Conservation (phyloP, 2,797 vertebrate species). For the Mastacembelus armatus region DNA sequence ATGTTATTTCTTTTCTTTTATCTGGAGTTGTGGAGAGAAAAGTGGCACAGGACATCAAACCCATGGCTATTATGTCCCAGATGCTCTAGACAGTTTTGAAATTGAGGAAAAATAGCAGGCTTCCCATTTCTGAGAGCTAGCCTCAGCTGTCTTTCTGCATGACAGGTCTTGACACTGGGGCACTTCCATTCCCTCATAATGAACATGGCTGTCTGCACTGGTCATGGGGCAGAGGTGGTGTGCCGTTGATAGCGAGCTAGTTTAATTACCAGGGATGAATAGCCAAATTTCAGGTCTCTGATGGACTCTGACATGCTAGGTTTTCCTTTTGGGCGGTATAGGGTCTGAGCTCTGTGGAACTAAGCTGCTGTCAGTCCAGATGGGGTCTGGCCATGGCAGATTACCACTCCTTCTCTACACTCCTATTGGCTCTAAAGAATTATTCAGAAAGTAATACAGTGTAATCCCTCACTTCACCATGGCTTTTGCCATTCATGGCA, state of each 20-base stretch:
- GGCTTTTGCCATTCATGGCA: slow-evolving; percentile 65
- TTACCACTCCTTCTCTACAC: slow-evolving; percentile 69
- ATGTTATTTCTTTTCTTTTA: slow-evolving; percentile 50
- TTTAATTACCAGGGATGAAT: slow-evolving; percentile 81
- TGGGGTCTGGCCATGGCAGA: slow-evolving; percentile 75
- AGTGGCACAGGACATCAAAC: slow-evolving; percentile 66
- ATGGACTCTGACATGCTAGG: slow-evolving; percentile 78
- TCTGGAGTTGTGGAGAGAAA: slow-evolving; percentile 37
- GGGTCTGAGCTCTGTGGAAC: slow-evolving; percentile 70
- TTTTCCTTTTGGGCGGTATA: slow-evolving; percentile 69
- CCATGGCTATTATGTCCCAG: slow-evolving; percentile 66
- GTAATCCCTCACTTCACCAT: slow-evolving; percentile 72
- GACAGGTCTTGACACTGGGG: slow-evolving; percentile 60
- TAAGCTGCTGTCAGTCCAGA: slow-evolving; percentile 79
- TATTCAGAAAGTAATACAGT: slow-evolving; percentile 75
- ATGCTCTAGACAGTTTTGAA: slow-evolving; percentile 62
- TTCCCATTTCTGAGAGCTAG: slow-evolving; percentile 49
- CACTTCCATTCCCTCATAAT: slow-evolving; percentile 74
- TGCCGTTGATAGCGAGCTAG: slow-evolving; percentile 51
- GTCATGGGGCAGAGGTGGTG: slow-evolving; percentile 62
- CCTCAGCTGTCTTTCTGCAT: slow-evolving; percentile 73
- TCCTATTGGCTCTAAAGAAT: slow-evolving; percentile 65
- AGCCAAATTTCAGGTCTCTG: slow-evolving; percentile 80
- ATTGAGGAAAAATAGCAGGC: slow-evolving; percentile 74
- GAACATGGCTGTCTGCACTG: slow-evolving; percentile 69